phyloP scores from a whole-genome alignment of 1,140 invertebrate species.

The Musca domestica region DNA sequence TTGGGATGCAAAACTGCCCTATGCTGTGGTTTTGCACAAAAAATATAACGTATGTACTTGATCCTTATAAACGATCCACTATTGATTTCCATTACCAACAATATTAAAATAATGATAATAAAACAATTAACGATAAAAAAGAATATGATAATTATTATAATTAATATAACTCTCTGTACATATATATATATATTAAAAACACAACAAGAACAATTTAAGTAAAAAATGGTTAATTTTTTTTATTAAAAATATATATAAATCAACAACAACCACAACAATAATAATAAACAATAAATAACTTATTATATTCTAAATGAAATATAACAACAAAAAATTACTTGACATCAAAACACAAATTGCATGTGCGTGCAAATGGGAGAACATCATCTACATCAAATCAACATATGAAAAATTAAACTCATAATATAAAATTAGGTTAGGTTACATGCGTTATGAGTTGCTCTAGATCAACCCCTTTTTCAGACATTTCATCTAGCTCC shows the following conservation, averaged over 20 bases:
- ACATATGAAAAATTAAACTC: no score
- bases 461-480: no score
- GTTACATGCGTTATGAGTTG: no score
- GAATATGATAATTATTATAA: slow-evolving; percentile 2
- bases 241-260: slow-evolving; percentile 3
- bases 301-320: slow-evolving; percentile 4
- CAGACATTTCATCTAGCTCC: no score
- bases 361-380: no score
- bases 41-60: no score
- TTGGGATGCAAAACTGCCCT: no score
- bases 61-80: no score
- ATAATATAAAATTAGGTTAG: no score
- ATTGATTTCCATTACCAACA: background rate
- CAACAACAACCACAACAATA: slow-evolving; percentile 1
- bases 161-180: slow-evolving; percentile 12
- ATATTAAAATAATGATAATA: background rate
- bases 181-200: slow-evolving; percentile 29
- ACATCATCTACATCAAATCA: no score
- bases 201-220: slow-evolving; percentile 35
- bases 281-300: slow-evolving; percentile 5
- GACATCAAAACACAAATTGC: background rate
- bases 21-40: no score
- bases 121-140: no score
- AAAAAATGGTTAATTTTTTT: slow-evolving; percentile 12
- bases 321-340: slow-evolving; percentile 6